These are phyloP conservation scores for Drusus annulatus DNA, from an alignment of 1,140 invertebrate species.

Conservation along the genomic window DNA sequence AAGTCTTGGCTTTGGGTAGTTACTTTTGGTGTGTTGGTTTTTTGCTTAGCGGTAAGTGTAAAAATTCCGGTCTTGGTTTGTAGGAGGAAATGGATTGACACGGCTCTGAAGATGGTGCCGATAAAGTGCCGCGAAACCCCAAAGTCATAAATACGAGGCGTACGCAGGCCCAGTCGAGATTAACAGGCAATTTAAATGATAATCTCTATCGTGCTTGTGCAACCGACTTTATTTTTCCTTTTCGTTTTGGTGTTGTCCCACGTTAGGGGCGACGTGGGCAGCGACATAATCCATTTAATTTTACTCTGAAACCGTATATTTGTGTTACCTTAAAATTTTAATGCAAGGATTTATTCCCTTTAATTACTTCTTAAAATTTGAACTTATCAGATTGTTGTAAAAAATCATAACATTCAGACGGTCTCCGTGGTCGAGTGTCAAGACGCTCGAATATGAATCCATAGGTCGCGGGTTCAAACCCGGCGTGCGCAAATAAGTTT, in stretches of 20 bases:
- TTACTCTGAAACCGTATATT: neutral
- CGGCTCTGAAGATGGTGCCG: slow-evolving; percentile 27
- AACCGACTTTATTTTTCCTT: slow-evolving; percentile 41
- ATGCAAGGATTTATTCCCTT: too few species aligned
- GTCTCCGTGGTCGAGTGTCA: too few species aligned
- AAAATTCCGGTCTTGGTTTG: slow-evolving; percentile 4
- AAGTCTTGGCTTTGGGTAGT: too few species aligned
- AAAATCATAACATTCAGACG: too few species aligned
- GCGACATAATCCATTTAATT: neutral
- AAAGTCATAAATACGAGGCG: slow-evolving; percentile 42
- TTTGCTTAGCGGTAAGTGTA: neutral
- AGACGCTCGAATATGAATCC: too few species aligned
- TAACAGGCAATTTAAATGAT: slow-evolving; percentile 52
- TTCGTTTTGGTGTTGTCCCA: slow-evolving; percentile 1
- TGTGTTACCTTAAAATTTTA: too few species aligned
- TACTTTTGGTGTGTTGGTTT: neutral
- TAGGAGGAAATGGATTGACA: slow-evolving; percentile 37
- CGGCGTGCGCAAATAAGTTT: too few species aligned
- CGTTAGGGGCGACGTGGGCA: neutral
- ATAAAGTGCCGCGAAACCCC: slow-evolving; percentile 39
- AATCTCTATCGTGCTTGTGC: slow-evolving; percentile 45
- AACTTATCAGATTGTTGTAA: too few species aligned
- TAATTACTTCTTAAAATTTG: too few species aligned
- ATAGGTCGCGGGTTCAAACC: too few species aligned
- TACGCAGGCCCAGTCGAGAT: slow-evolving; percentile 36